Base-by-base conservation (phyloP, 2,797 vertebrate genomes). In the Peromyscus aztecus region DNA sequence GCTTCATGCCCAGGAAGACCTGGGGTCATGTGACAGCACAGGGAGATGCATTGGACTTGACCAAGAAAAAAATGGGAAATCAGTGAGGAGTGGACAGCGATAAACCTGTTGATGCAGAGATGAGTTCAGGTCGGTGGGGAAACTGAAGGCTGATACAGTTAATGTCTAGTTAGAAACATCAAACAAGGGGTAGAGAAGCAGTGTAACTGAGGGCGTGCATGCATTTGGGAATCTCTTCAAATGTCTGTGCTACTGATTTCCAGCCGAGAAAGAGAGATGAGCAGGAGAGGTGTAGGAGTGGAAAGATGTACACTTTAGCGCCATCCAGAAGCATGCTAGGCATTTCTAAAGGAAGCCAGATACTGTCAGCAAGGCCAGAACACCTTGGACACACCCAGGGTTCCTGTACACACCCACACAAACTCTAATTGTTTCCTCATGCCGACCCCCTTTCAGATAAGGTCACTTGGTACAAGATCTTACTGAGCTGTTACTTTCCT, bases 401-500 rank as follows among this genome's bases (percentile, higher is more conserved):
- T 83, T 77, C 55, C 91, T 59, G 10, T 8, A 40, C n/a, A 91
- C 71, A 55, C 89, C 91, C 75, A 78, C 46, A 89, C 67, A 78
- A 67, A 83, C 34, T 73, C 52, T 94, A 34, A 92, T 90, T 63
- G 40, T 95, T 95, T 94, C 90, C 89, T 92, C 69, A 27, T 61
- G 85, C 46, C 85, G 73, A 95, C 57, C 55, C 49, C 52, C 27
- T 93, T 90, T 34, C 86, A 92, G 85, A 96, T 78, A 89, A 95
- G 63, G 73, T 93, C 93, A 67, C 81, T 95, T 96, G 67, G 80
- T 91, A 27, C 93, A 95, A 95, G 92, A 69, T 80, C 90, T 96
- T 87, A 82, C 34, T 93, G 75, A 96, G 91, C 89, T 71, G 34
- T 86, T 91, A 67, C 86, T 97, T 95, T 94, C 86, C 93, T 75